These are phyloP conservation scores for Aurelia aurita DNA, from an alignment of 30 jellyfish, hydroid and myxozoan genomes.

Conservation along the genomic window DNA sequence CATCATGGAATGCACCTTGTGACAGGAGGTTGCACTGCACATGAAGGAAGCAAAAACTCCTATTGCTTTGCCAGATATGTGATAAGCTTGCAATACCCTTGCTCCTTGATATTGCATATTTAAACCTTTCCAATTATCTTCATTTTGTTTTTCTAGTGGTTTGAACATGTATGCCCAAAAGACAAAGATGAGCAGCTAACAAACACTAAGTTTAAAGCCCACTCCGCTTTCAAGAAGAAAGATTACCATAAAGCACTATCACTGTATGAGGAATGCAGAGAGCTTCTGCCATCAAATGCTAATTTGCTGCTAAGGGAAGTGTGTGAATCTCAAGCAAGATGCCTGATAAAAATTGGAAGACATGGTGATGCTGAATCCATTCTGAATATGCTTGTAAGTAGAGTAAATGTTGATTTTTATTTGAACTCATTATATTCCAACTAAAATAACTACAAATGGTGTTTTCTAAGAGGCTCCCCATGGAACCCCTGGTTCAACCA, in stretches of 20 bases:
- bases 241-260: conserved; percentile 18
- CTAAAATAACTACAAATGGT: too few species aligned
- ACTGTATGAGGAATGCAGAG: conserved; percentile 23
- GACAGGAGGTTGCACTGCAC: too few species aligned
- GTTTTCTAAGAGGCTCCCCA: too few species aligned
- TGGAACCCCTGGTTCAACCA: too few species aligned
- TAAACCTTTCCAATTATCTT: too few species aligned
- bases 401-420: neutral
- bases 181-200: conserved; percentile 46
- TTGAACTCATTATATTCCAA: neutral
- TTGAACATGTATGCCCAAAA: conserved; percentile 4
- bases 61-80: too few species aligned
- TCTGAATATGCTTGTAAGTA: conserved; percentile 17
- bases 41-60: too few species aligned
- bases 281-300: conserved; percentile 50
- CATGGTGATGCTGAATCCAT: conserved; percentile 16
- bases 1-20: too few species aligned
- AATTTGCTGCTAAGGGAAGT: conserved; percentile 45
- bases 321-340: conserved; percentile 38
- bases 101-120: too few species aligned
- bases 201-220: conserved; percentile 47
- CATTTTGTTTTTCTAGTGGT: conserved; percentile 43
- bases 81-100: too few species aligned
- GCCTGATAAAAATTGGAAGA: conserved; percentile 30
- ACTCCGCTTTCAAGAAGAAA: conserved; percentile 19